These are phyloP conservation scores for Cyprinodon variegatus DNA, from an alignment of 2,113 vertebrate species.

Conservation along the genomic window DNA sequence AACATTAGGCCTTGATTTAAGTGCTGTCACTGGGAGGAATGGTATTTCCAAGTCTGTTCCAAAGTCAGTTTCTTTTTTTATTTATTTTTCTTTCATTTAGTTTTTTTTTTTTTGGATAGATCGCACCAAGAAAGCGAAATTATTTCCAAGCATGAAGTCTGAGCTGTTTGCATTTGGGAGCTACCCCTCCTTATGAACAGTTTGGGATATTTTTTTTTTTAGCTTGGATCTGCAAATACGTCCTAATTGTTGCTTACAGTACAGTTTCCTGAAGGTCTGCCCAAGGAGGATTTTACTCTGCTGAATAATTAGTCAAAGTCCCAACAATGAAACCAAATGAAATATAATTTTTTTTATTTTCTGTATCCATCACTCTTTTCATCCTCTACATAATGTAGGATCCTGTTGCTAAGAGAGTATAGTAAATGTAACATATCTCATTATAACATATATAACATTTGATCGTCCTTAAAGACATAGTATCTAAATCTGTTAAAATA, in stretches of 20 bases:
- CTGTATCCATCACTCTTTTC: not conserved
- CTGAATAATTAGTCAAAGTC: not conserved
- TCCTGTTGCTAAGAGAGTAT: not conserved
- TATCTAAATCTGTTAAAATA: not conserved
- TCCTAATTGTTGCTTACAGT: not conserved
- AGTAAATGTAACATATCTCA: not conserved
- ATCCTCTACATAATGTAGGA: not conserved
- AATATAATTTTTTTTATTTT: not conserved
- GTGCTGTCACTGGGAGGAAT: conserved; percentile 16
- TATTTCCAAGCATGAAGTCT: not conserved
- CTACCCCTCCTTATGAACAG: not conserved
- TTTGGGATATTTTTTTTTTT: not conserved
- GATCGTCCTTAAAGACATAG: not conserved
- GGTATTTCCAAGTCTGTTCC: conserved; percentile 4
- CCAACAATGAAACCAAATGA: not conserved
- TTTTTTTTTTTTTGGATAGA: not conserved
- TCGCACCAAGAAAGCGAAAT: not conserved
- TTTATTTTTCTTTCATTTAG: not conserved
- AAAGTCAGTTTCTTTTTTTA: not conserved
- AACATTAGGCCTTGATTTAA: conserved; percentile 16
- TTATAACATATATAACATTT: too few species aligned
- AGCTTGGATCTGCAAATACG: not conserved
- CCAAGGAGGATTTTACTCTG: not conserved
- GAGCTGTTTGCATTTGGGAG: not conserved
- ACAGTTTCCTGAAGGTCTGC: not conserved